phyloP scores from a whole-genome alignment of 2,888 invertebrate species.

The Euspilapteryx auroguttella region DNA sequence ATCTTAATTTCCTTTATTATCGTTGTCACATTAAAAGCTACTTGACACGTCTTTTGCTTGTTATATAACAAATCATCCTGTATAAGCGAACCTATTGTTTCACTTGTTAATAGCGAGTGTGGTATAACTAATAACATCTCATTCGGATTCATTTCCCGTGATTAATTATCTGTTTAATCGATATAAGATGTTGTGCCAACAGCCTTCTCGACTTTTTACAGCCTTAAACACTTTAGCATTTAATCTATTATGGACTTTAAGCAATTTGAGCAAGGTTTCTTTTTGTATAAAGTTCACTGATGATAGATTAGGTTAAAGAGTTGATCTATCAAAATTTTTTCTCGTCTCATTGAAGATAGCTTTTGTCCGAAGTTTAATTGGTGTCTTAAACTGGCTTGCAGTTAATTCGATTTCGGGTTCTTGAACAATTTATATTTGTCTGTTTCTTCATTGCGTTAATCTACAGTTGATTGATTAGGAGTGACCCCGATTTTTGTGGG shows the following conservation, averaged over 20 bases:
- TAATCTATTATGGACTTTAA: constrained; percentile 13
- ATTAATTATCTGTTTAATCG: constrained; percentile 63
- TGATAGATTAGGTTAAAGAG: constrained; percentile 54
- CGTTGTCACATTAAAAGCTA: too few relatives aligned
- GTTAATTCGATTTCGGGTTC: constrained; percentile 52
- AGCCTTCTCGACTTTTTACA: constrained; percentile 38
- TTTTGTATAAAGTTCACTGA: too few relatives aligned
- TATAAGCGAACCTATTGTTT: constrained; percentile 39
- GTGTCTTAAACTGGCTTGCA: constrained; percentile 49
- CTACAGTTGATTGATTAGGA: constrained; percentile 53
- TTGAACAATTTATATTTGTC: constrained; percentile 49
- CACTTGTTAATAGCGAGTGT: constrained; percentile 57
- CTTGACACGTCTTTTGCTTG: too few relatives aligned
- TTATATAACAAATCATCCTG: constrained; percentile 28
- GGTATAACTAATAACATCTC: constrained; percentile 62
- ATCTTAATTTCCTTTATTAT: too few relatives aligned
- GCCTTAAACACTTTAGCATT: constrained; percentile 3
- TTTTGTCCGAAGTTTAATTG: constrained; percentile 57
- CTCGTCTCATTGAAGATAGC: constrained; percentile 53
- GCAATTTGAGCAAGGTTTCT: constrained; percentile 8
- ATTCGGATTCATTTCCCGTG: constrained; percentile 60
- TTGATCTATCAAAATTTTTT: constrained; percentile 53
- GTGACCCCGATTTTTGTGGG: constrained; percentile 27
- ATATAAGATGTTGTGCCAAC: constrained; percentile 61
- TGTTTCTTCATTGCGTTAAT: constrained; percentile 39